These are phyloP conservation scores for Psettodes erumei DNA, from an alignment of 2,113 vertebrate species.

Conservation along the genomic window DNA sequence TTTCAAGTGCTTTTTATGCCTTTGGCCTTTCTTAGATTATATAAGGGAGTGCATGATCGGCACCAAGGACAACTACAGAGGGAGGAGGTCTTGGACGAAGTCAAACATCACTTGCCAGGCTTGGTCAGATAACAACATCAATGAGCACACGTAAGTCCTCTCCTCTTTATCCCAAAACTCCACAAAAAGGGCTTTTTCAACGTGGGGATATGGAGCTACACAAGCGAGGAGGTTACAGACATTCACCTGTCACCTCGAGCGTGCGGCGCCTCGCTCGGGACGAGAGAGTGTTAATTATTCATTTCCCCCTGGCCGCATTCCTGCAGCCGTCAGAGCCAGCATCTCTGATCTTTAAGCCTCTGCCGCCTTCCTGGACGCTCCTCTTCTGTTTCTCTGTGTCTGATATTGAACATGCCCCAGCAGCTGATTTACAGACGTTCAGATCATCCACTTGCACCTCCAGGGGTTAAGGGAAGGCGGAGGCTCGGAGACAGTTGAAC, in stretches of 20 bases:
- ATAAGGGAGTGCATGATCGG: slow-evolving; percentile 92
- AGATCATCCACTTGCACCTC: slow-evolving; percentile 68
- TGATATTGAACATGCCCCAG: slow-evolving; percentile 70
- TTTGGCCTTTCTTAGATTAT: slow-evolving; percentile 85
- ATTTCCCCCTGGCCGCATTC: slow-evolving; percentile 29
- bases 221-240: not conserved
- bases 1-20: slow-evolving; percentile 48
- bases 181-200: not conserved
- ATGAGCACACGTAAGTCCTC: slow-evolving; percentile 93
- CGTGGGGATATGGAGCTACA: not conserved
- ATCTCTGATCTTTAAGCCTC: slow-evolving; percentile 33
- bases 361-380: slow-evolving; percentile 49
- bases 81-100: slow-evolving; percentile 90
- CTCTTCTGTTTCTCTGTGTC: slow-evolving; percentile 53
- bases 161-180: not conserved
- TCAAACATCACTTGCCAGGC: slow-evolving; percentile 93
- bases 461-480: slow-evolving; percentile 67
- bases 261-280: not conserved
- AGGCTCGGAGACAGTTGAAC: slow-evolving; percentile 58
- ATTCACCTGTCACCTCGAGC: not conserved
- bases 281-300: slow-evolving; percentile 34
- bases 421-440: slow-evolving; percentile 71
- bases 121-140: slow-evolving; percentile 95
- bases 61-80: slow-evolving; percentile 93
- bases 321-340: slow-evolving; percentile 44